phyloP scores from a whole-genome alignment of 2,888 invertebrate species.

The Macrophya alboannulata region DNA sequence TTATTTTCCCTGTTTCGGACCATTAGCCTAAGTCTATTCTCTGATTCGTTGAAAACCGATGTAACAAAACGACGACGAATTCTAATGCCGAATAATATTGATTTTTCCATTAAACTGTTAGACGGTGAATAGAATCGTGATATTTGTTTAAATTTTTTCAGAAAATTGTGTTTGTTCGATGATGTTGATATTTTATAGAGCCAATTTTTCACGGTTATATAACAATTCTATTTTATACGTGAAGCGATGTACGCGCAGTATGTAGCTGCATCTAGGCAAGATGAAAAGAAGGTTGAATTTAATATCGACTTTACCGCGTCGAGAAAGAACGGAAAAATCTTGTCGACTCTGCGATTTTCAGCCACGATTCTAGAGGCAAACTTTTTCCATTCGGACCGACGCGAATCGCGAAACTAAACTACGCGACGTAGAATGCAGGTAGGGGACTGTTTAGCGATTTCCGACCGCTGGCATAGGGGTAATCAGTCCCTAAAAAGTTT shows the following conservation, averaged over 20 bases:
- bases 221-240: background rate
- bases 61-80: background rate
- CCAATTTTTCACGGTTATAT: background rate
- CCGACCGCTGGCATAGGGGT: constrained; percentile 19
- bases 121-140: background rate
- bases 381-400: constrained; percentile 25
- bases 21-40: constrained; percentile 12
- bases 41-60: background rate
- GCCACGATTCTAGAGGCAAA: background rate
- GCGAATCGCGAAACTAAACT: background rate
- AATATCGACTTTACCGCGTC: constrained; percentile 2
- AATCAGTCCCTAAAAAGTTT: constrained; percentile 35
- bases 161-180: background rate
- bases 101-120: background rate
- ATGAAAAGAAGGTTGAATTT: background rate
- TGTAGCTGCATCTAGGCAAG: background rate
- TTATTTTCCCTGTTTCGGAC: constrained; percentile 27
- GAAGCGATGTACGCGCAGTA: background rate
- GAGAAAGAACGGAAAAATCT: constrained; percentile 20
- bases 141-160: background rate
- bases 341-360: constrained; percentile 13
- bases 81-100: background rate
- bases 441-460: constrained; percentile 13
- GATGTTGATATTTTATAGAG: background rate
- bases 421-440: background rate